phyloP scores from a whole-genome alignment of 1,140 invertebrate species.

The Aphaenogaster ashmeadi region DNA sequence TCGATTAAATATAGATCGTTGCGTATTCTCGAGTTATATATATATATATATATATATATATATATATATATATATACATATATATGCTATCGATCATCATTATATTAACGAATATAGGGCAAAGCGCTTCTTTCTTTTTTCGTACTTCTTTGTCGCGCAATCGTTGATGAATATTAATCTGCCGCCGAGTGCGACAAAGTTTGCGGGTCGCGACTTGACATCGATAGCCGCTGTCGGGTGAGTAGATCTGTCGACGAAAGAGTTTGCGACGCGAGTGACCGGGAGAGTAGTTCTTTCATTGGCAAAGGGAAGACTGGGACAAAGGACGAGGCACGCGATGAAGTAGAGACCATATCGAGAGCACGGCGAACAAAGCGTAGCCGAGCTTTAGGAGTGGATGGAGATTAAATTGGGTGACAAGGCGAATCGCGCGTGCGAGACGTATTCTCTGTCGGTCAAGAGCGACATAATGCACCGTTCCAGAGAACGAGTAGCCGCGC shows the following conservation, averaged over 20 bases:
- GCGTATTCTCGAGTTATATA: neutral
- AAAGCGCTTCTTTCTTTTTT: neutral
- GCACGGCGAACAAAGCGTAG: slow-evolving; percentile 43
- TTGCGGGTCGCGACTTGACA: slow-evolving; percentile 8
- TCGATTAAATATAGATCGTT: slow-evolving; percentile 4
- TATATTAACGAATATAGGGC: neutral
- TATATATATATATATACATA: too few relatives aligned
- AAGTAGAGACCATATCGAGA: slow-evolving; percentile 43
- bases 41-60: neutral
- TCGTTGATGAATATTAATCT: slow-evolving; percentile 1
- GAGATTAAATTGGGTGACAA: slow-evolving; percentile 67
- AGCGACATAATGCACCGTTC: slow-evolving; percentile 33
- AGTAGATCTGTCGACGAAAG: slow-evolving; percentile 10
- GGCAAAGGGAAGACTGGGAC: neutral
- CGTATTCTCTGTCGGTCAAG: slow-evolving; percentile 1
- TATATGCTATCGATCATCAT: neutral
- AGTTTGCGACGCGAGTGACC: slow-evolving; percentile 16
- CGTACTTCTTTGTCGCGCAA: neutral
- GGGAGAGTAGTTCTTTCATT: slow-evolving; percentile 35
- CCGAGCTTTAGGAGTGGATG: slow-evolving; percentile 34
- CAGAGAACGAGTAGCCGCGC: neutral
- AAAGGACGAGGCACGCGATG: slow-evolving; percentile 18
- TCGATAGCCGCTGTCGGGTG: slow-evolving; percentile 11
- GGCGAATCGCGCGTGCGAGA: slow-evolving; percentile 30
- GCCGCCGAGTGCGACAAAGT: neutral